Evolutionary conservation across 2,797 vertebrate genomes (phyloP), one percentile per base, ranked within the genome.

Genomic region (Sebastes cheni): DNA sequence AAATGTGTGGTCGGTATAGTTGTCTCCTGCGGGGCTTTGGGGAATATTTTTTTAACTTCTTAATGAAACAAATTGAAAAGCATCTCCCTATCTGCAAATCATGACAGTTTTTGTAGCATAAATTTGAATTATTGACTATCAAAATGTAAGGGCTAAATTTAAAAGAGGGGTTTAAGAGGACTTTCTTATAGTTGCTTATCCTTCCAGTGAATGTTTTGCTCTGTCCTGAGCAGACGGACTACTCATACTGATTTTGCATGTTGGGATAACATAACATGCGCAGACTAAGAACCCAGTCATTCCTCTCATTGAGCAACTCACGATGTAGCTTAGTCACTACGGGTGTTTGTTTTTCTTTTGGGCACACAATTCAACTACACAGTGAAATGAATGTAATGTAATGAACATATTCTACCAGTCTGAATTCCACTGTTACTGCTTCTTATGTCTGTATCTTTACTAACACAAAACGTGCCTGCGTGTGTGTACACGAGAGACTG

Each of bases 401-500:
- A 79, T 30, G 36, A 30, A 34, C 10, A 29, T 50, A 4, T 14
- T 62, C 5, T 22, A n/a, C 32, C 11, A 23, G 8, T 58, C 29
- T 20, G 18, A 18, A 58, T 52, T 39, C 14, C 8, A 14, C 20
- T 3, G 9, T 4, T 42, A 8, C 32, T 8, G 9, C 18, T 23
- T 23, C 8, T 4, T 14, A 60, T 14, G 18, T 60, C n/a, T 42
- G 9, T 64, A 12, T 78, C 54, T 71, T 23, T 9, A 10, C 34
- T 23, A 16, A 36, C 13, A 27, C 58, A 65, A 58, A 61, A 71
- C 4, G 12, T 30, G 58, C 50, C 29, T 72, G 65, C 50, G 39
- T 81, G 30, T 80, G 68, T 72, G 74, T 59, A 34, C 65, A 62
- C 8, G 50, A 60, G 39, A 54, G 34, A 34, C 54, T 3, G 52